Base-by-base conservation (phyloP, 2,797 vertebrate species). In the Manis crassicaudata region DNA sequence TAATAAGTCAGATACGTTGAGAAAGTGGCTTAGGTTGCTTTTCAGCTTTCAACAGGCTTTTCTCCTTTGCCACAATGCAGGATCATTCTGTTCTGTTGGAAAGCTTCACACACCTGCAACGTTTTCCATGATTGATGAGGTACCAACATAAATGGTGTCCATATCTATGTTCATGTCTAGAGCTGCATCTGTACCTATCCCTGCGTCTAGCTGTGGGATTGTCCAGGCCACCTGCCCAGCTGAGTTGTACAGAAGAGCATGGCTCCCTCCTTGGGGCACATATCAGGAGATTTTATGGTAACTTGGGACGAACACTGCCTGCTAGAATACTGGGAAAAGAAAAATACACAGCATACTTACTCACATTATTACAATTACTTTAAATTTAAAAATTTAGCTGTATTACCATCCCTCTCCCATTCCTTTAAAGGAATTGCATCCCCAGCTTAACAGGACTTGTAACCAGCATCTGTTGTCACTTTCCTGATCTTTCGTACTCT, bases 121-220 rank as follows among this genome's bases (percentile, higher is more conserved):
- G 1, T 40, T 96, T 88, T 96, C 60, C n/a, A 21, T 68, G 92
- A 94, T 83, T 92, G 97, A 90, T 1, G 32, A 43, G 27, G 67
- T 65, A 9, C 67, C 25, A 92, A 35, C 50, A n/a, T 46, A 46
- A 46, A 46, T 10, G 46, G 37, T 58, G 35, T 23, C 11, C 29
- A 12, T 21, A 17, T 27, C n/a, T 58, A n/a, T 58, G 14, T 4
- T 21, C n/a, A 6, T 21, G 46, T 21, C 29, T 3, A 6, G 9
- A 8, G 12, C 60, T 46, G 80, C 3, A 20, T 23, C 11, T 46
- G 37, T 7, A 32, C 6, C 80, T 27, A 12, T 18, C 14, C 46
- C 80, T 82, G 58, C 43, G 11, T 29, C 43, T 11, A 5, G 13
- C 10, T 67, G 2, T 10, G 5, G 16, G 6, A 1, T 12, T 54